phyloP scores from a whole-genome alignment of 2,797 vertebrate genomes.

The Sebastes minor region DNA sequence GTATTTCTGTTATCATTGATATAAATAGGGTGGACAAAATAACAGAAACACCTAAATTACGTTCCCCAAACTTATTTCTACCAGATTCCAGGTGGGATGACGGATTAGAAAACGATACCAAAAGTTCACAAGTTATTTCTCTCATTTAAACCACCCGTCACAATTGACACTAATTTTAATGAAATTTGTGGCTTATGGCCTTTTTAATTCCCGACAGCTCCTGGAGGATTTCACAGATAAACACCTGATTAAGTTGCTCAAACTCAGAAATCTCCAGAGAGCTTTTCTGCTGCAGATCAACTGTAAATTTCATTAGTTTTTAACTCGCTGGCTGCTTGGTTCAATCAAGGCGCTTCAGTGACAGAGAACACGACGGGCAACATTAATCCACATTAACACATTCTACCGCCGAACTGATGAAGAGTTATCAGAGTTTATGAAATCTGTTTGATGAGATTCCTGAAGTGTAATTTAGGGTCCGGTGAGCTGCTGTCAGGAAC shows the following conservation, averaged over 20 bases:
- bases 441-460: not conserved
- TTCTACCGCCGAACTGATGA: not conserved
- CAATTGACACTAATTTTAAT: conserved; percentile 1
- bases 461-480: not conserved
- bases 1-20: too few species aligned
- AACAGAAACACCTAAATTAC: not conserved
- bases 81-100: not conserved
- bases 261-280: not conserved
- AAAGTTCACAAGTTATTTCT: not conserved
- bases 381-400: not conserved
- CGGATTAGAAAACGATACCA: not conserved
- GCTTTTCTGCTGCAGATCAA: not conserved
- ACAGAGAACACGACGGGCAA: not conserved
- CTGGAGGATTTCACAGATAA: not conserved
- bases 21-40: not conserved
- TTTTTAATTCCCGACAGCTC: not conserved
- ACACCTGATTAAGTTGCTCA: conserved; percentile 6
- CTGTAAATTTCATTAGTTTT: conserved; percentile 6
- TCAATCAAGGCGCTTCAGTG: not conserved
- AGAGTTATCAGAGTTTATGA: not conserved
- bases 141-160: not conserved
- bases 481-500: not conserved
- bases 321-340: not conserved
- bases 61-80: not conserved
- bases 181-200: not conserved